Evolutionary conservation across 2,113 vertebrate genomes (phyloP), one percentile per base, ranked within the genome.

Genomic region (Oostethus manadensis): DNA sequence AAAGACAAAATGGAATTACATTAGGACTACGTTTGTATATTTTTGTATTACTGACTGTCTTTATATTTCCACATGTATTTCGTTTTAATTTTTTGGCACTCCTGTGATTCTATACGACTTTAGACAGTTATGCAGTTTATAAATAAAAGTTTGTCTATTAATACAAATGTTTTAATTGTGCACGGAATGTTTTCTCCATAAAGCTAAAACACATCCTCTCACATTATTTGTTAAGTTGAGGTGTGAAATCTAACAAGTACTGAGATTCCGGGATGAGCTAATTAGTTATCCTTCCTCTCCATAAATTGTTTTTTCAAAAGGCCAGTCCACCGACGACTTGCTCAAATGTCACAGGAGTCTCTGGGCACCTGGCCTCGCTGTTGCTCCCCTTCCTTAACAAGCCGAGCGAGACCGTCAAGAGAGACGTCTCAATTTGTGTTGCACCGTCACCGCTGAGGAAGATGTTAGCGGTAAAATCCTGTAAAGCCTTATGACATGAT

Each of bases 321-420:
- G 85, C 81, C 87, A 87, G 67, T 64, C 81, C 79, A 76, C 49
- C 61, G 75, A 66, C 45, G 64, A 73, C 74, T 83, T 62, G 72
- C 72, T 70, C 40, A 87, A 89, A 89, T 87, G 87, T 88, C 87
- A 89, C 53, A 56, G 1, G 40, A 82, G 80, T 88, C 81, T 87
- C 70, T 22, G 51, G 71, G 72, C 71, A 70, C 72, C 62, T 70
- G 66, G 64, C 70, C 68, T 63, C 49, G 6, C 53, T 21, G 29
- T 66, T 63, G 66, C 63, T 56, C 69, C 71, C 75, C 67, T 58
- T 42, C 49, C 8, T 72, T 87, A 87, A 86, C 81, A 79, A 85
- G 81, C 80, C 56, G 62, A 74, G 68, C 23, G 62, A 75, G 79
- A 71, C 77, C 64, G 54, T 55, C 20, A 45, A 74, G 76, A 79